Evolutionary conservation across 1,140 invertebrate species (phyloP).

Genomic region (Argopecten irradians): DNA sequence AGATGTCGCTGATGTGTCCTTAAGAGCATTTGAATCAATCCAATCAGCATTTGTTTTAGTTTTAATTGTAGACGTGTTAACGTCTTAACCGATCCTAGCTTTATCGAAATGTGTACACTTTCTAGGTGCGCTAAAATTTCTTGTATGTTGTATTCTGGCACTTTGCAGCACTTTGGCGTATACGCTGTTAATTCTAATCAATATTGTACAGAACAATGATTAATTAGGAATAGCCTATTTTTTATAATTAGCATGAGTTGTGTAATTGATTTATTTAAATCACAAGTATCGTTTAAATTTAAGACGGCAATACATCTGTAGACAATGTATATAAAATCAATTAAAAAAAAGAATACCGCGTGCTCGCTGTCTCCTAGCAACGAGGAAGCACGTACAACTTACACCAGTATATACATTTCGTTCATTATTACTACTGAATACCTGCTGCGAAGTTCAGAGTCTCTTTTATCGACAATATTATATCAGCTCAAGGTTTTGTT

Average conservation of each 20-base stretch:
- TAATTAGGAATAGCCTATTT: not conserved
- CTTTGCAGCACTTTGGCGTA: not conserved
- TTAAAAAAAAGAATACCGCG: not conserved
- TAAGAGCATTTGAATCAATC: not conserved
- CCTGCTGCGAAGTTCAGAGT: no score
- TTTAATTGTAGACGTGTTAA: not conserved
- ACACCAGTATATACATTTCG: no score
- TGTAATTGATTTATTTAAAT: not conserved
- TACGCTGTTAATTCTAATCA: not conserved
- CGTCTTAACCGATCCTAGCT: not conserved
- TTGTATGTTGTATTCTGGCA: not conserved
- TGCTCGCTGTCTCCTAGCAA: not conserved
- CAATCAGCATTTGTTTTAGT: not conserved
- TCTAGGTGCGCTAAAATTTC: no score
- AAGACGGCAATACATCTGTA: not conserved
- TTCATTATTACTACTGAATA: no score
- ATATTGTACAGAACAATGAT: not conserved
- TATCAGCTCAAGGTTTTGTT: no score
- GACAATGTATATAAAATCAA: not conserved
- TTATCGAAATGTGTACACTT: not conserved
- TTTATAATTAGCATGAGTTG: not conserved
- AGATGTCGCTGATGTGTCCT: conserved; percentile 3
- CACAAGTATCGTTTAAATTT: not conserved
- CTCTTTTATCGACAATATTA: no score
- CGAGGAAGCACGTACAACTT: no score